Evolutionary conservation across 2,797 vertebrate species (phyloP).

Genomic region (Cephalopachus bancanus): DNA sequence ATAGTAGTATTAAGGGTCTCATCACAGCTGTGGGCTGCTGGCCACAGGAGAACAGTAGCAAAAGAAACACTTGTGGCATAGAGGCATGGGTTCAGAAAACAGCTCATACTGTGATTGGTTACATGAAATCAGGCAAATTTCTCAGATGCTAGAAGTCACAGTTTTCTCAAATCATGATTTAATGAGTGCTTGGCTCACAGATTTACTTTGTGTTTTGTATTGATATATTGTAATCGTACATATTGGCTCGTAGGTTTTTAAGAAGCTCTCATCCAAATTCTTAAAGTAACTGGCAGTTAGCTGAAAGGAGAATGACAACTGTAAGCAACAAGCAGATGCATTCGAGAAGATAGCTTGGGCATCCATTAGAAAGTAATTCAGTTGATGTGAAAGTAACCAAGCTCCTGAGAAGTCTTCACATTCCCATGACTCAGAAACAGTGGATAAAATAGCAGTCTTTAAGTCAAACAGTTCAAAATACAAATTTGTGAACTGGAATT

Average conservation of each 20-base stretch:
- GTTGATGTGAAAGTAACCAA: background rate
- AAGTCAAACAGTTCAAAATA: background rate
- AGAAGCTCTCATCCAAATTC: background rate
- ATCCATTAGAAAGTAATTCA: background rate
- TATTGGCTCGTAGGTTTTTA: background rate
- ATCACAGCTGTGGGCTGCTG: no score
- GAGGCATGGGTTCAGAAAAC: background rate
- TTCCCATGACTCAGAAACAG: background rate
- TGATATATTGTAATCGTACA: no score
- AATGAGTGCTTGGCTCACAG: background rate
- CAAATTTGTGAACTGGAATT: background rate
- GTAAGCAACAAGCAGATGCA: background rate
- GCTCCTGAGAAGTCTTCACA: background rate
- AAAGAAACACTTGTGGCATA: background rate
- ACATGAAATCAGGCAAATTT: background rate
- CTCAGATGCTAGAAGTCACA: background rate
- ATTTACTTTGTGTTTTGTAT: no score
- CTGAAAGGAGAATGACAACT: background rate
- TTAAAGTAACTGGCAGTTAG: background rate
- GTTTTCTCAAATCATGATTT: background rate
- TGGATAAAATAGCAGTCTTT: background rate
- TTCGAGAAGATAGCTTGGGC: background rate
- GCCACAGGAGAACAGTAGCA: no score
- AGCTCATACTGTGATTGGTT: background rate
- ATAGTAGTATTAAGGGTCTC: fast-evolving